These are phyloP conservation scores for Bombus ignitus DNA, from an alignment of 1,140 invertebrate species.

Conservation along the genomic window DNA sequence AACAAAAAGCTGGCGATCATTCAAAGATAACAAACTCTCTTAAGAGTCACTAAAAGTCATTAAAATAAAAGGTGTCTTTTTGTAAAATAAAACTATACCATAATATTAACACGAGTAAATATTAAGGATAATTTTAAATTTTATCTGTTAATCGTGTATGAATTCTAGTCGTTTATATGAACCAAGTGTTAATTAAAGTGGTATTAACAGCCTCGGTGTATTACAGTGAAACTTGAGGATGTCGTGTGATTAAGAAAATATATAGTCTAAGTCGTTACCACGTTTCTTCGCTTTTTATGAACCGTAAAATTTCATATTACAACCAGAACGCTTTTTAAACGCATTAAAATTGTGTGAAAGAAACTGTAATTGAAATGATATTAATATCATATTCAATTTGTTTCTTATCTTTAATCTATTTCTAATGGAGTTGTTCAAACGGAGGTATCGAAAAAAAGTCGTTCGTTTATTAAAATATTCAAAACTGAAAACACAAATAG, in stretches of 20 bases:
- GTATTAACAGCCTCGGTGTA: slow-evolving; percentile 33
- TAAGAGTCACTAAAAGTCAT: too few species aligned
- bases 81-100: background rate
- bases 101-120: background rate
- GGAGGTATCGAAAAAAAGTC: background rate
- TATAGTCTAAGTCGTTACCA: slow-evolving; percentile 23
- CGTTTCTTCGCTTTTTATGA: background rate
- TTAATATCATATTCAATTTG: background rate
- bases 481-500: background rate
- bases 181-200: slow-evolving; percentile 44
- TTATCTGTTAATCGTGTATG: slow-evolving; percentile 34
- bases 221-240: background rate
- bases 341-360: background rate
- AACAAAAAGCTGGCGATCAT: background rate
- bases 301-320: slow-evolving; percentile 45
- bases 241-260: slow-evolving; percentile 43
- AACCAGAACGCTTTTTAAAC: background rate
- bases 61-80: too few species aligned
- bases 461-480: background rate
- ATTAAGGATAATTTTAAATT: background rate
- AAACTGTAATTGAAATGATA: background rate
- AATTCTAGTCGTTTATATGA: slow-evolving; percentile 24
- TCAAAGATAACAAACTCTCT: too few species aligned
- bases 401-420: background rate
- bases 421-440: too few species aligned